Conservation (phyloP, 1,140 invertebrate genomes). For the Cotesia typhae region DNA sequence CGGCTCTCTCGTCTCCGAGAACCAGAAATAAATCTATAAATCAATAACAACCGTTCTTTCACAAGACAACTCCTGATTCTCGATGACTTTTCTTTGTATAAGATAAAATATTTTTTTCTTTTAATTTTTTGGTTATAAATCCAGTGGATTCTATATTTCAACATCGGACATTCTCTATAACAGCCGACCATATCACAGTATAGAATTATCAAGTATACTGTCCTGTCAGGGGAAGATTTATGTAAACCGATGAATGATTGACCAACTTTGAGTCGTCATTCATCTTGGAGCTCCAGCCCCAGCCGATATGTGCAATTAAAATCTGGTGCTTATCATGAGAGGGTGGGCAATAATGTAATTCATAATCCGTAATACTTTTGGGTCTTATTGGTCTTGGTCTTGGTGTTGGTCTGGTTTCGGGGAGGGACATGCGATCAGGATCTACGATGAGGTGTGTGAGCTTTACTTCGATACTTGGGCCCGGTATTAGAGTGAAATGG, state of each 20-base stretch:
- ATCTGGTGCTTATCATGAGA: slow-evolving; percentile 42
- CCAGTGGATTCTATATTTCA: too few species aligned
- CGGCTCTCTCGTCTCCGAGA: slow-evolving; percentile 22
- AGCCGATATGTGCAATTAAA: slow-evolving; percentile 58
- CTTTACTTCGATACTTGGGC: too few species aligned
- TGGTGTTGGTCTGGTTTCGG: too few species aligned
- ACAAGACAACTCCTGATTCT: slow-evolving; percentile 1
- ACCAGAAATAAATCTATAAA: slow-evolving; percentile 33
- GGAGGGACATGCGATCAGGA: too few species aligned
- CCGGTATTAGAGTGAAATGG: slow-evolving; percentile 41
- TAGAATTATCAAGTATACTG: too few species aligned
- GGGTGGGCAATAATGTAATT: not conserved
- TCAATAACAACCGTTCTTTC: slow-evolving; percentile 20
- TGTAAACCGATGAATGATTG: too few species aligned
- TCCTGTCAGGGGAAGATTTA: not conserved
- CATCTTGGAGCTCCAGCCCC: slow-evolving; percentile 37
- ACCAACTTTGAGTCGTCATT: slow-evolving; percentile 39
- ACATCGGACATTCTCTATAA: too few species aligned
- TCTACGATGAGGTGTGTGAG: too few species aligned
- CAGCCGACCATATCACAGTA: too few species aligned
- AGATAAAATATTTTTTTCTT: too few species aligned
- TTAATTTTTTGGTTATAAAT: too few species aligned
- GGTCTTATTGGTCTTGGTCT: not conserved
- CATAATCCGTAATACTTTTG: slow-evolving; percentile 12
- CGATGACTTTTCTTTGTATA: slow-evolving; percentile 23